A percentile compares a stretch with the other conserved stretches of the same genome.
Evolutionary conservation across 2,113 vertebrate species (phyloP).

Genomic region (Camelus dromedarius): DNA sequence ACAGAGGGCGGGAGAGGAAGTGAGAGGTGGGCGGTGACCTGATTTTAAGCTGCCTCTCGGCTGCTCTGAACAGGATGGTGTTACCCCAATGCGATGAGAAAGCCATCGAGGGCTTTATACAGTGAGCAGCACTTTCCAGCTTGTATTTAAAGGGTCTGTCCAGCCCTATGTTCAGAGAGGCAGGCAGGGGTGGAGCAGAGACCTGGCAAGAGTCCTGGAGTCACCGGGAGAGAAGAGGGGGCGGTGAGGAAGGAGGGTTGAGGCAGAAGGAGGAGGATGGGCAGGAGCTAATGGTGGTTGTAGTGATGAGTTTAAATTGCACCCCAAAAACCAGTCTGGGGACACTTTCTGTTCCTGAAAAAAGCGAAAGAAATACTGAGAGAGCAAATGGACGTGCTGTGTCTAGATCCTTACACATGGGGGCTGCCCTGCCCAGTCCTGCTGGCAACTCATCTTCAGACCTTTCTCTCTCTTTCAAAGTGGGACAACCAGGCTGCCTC

Average conservation of each 20-base stretch:
- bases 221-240: rapidly evolving
- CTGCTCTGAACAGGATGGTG: not conserved
- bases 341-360: not conserved
- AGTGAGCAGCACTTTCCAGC: rapidly evolving
- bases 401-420: not conserved
- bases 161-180: not conserved
- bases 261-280: too few relatives aligned
- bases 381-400: rapidly evolving
- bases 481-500: not conserved
- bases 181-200: not conserved
- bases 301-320: not conserved
- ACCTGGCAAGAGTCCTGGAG: not conserved
- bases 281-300: not conserved
- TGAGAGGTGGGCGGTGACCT: not conserved
- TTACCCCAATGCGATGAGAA: not conserved
- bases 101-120: rapidly evolving
- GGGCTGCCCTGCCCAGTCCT: rapidly evolving
- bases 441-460: not conserved
- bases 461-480: not conserved
- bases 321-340: not conserved
- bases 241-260: rapidly evolving
- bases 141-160: not conserved
- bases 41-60: not conserved
- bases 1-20: not conserved
- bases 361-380: not conserved